These are phyloP conservation scores for Solenopsis invicta DNA, from an alignment of 1,140 invertebrate species.

Conservation along the genomic window DNA sequence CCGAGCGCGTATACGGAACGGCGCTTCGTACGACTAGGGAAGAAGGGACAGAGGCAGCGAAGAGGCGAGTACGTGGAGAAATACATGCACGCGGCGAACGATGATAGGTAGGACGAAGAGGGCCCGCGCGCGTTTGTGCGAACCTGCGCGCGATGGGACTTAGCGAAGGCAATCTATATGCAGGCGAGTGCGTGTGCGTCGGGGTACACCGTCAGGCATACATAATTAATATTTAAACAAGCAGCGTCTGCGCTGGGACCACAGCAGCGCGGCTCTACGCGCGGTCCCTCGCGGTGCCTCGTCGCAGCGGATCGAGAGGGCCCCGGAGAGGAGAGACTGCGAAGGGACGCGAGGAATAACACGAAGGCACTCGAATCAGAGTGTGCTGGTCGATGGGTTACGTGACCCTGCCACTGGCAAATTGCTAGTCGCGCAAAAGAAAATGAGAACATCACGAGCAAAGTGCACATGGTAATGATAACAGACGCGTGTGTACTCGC, in stretches of 20 bases:
- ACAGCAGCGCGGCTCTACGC: constrained; percentile 16
- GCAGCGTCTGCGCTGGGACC: constrained; percentile 62
- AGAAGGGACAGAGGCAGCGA: neutral
- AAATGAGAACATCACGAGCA: constrained; percentile 27
- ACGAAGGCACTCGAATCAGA: constrained; percentile 9
- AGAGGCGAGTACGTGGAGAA: constrained; percentile 6
- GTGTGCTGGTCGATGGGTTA: constrained; percentile 3
- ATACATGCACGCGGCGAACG: neutral
- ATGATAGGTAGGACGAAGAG: constrained; percentile 6
- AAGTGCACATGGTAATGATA: constrained; percentile 2
- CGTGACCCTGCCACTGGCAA: constrained; percentile 4
- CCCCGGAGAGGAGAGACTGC: neutral
- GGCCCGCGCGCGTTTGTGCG: constrained; percentile 47
- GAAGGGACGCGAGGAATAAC: neutral
- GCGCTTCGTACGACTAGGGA: constrained; percentile 20
- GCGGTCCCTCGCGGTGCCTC: neutral
- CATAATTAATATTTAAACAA: constrained; percentile 86
- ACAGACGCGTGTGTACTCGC: constrained; percentile 13
- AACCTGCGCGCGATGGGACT: constrained; percentile 37
- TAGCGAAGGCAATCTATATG: constrained; percentile 71
- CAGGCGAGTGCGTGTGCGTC: constrained; percentile 80
- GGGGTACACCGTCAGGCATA: constrained; percentile 81
- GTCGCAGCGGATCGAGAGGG: neutral
- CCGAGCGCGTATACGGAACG: constrained; percentile 37
- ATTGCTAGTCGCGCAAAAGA: constrained; percentile 13